phyloP scores from a whole-genome alignment of 2,113 vertebrate genomes.

The Lathamus discolor region DNA sequence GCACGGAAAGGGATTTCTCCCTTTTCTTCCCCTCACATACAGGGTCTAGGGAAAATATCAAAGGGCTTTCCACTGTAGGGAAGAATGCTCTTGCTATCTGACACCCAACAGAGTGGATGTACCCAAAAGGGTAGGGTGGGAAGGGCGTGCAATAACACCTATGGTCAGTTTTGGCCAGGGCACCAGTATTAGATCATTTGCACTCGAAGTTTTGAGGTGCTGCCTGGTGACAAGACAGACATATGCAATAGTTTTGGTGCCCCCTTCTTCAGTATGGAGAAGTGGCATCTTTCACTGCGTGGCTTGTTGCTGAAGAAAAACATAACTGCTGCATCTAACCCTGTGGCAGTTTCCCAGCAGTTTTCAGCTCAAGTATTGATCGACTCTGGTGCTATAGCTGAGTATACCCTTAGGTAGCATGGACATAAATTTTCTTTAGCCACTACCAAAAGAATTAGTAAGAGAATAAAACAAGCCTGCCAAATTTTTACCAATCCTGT shows the following conservation, averaged over 20 bases:
- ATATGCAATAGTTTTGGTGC: background rate
- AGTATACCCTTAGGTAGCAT: background rate
- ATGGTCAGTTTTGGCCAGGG: background rate
- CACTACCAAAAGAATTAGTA: background rate
- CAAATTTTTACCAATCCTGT: background rate
- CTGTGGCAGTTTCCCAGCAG: background rate
- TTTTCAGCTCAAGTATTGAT: constrained; percentile 8
- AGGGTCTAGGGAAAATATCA: background rate
- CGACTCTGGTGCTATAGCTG: background rate
- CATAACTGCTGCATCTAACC: background rate
- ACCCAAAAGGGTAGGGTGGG: background rate
- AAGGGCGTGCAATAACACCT: background rate
- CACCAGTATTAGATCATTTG: background rate
- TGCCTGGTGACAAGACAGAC: background rate
- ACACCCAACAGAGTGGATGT: background rate
- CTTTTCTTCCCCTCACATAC: accelerated
- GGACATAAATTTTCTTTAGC: background rate
- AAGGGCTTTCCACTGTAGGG: background rate
- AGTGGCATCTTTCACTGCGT: background rate
- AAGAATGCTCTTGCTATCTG: background rate
- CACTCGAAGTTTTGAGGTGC: background rate
- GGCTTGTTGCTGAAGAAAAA: background rate
- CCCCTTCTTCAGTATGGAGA: background rate
- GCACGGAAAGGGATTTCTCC: background rate
- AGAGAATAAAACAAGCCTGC: background rate